phyloP scores from a whole-genome alignment of 2,888 invertebrate genomes.

The Pasiphila rectangulata region DNA sequence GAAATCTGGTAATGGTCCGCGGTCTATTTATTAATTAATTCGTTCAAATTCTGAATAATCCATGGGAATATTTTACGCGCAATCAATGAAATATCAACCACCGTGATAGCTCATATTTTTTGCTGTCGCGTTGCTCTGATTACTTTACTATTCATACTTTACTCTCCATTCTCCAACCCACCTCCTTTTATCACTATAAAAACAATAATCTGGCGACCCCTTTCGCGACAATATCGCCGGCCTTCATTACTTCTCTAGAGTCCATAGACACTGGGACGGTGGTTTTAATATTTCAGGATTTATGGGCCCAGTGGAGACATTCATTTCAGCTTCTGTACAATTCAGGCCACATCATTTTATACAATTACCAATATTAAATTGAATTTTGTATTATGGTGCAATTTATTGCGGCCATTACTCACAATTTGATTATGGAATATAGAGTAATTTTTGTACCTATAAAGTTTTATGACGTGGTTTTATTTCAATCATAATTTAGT shows the following conservation, averaged over 20 bases:
- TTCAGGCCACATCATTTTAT: slow-evolving; percentile 45
- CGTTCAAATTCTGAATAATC: too few species aligned
- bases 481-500: too few species aligned
- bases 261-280: slow-evolving; percentile 58
- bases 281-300: slow-evolving; percentile 74
- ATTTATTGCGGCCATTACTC: slow-evolving; percentile 28
- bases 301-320: slow-evolving; percentile 68
- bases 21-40: too few species aligned
- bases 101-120: too few species aligned
- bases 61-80: too few species aligned
- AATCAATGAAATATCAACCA: too few species aligned
- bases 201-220: slow-evolving; percentile 32
- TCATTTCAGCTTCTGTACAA: slow-evolving; percentile 61
- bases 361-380: slow-evolving; percentile 43
- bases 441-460: slow-evolving; percentile 5
- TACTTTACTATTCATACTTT: not conserved
- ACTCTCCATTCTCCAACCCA: slow-evolving; percentile 3
- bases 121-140: too few species aligned
- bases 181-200: slow-evolving; percentile 10
- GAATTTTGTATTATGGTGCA: slow-evolving; percentile 33
- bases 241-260: slow-evolving; percentile 53
- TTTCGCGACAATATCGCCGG: slow-evolving; percentile 39
- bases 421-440: slow-evolving; percentile 23
- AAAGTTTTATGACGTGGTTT: too few species aligned
- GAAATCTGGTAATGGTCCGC: too few species aligned